Evolutionary conservation across 2,888 invertebrate species (phyloP).

Genomic region (Metacarcinus magister): DNA sequence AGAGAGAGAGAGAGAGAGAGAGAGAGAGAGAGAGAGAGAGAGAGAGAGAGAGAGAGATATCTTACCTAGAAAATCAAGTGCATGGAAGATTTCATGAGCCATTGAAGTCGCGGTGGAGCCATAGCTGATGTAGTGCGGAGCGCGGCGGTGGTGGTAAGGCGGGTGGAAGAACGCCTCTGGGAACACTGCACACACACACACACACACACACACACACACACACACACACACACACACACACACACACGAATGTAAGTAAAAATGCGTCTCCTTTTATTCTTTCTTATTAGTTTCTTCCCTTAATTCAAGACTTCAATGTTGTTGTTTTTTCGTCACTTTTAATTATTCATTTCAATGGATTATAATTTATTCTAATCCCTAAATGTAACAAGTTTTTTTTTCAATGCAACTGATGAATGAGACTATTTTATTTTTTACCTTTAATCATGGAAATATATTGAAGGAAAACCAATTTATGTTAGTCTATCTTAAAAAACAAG

Average conservation of each 20-base stretch:
- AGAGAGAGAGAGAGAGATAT: constrained; percentile 26
- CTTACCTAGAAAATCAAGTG: constrained; percentile 85
- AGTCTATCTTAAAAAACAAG: too few relatives aligned
- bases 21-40: constrained; percentile 33
- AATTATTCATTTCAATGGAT: too few relatives aligned
- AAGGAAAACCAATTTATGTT: too few relatives aligned
- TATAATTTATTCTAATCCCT: too few relatives aligned
- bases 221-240: constrained; percentile 19
- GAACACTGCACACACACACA: constrained; percentile 84
- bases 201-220: not conserved
- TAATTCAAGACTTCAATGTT: too few relatives aligned
- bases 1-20: constrained; percentile 51
- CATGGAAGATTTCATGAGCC: constrained; percentile 86
- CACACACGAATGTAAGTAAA: not conserved
- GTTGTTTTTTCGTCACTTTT: too few relatives aligned
- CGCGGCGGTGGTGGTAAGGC: constrained; percentile 86
- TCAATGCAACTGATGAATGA: too few relatives aligned
- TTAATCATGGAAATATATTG: too few relatives aligned
- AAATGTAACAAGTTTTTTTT: too few relatives aligned
- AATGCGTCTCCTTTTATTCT: too few relatives aligned
- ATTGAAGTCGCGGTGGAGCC: constrained; percentile 86
- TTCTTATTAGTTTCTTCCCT: too few relatives aligned
- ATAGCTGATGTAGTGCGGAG: constrained; percentile 86
- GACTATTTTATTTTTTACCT: too few relatives aligned
- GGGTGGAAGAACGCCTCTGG: constrained; percentile 86